Conservation (phyloP, 1,140 invertebrate species). For the Rhagoletis pomonella region DNA sequence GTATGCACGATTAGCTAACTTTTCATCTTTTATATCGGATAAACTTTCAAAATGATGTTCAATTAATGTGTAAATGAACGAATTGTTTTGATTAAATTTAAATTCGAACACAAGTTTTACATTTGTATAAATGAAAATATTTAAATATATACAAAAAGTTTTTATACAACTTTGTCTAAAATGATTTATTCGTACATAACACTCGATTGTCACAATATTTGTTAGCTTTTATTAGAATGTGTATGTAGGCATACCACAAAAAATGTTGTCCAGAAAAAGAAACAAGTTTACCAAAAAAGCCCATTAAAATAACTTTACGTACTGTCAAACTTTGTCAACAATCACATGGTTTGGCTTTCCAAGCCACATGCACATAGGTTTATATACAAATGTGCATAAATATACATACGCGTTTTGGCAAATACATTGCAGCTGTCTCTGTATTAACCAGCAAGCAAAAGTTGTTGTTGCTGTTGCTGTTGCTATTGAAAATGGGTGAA, state of each 20-base stretch:
- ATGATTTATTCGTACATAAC: background rate
- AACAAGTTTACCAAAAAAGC: background rate
- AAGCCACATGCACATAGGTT: background rate
- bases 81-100: no score
- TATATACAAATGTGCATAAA: no score
- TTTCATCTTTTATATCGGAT: no score
- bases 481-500: no score
- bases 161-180: background rate
- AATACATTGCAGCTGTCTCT: background rate
- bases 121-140: background rate
- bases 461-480: background rate
- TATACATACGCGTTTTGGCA: no score
- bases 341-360: background rate
- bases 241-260: background rate
- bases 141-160: background rate
- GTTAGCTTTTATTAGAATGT: conserved; percentile 7
- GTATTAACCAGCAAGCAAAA: background rate
- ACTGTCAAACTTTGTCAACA: conserved; percentile 44
- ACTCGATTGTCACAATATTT: background rate
- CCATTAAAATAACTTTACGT: conserved; percentile 41
- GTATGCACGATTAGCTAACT: no score
- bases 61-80: no score
- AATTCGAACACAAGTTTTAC: no score
- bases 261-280: background rate
- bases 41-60: no score